These are phyloP conservation scores for Deilephila elpenor DNA, from an alignment of 2,888 invertebrate species.

Conservation along the genomic window DNA sequence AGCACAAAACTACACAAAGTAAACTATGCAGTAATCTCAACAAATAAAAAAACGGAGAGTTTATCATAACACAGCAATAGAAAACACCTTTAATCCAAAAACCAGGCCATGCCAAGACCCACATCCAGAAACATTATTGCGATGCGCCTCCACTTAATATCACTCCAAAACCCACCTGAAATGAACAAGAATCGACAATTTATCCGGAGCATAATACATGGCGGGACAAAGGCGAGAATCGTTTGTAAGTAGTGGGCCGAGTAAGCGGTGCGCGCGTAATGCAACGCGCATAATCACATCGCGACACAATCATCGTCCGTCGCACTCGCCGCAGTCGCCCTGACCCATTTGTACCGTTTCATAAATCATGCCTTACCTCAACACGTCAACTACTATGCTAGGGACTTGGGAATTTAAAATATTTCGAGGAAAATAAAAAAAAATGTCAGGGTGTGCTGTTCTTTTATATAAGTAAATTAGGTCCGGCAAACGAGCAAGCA, in stretches of 20 bases:
- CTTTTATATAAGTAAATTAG: too few relatives aligned
- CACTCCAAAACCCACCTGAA: neutral
- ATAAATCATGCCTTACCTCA: slow-evolving; percentile 69
- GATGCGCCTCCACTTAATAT: neutral
- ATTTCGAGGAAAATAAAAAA: neutral
- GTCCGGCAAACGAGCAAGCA: too few relatives aligned
- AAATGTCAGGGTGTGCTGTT: neutral
- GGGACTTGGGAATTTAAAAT: slow-evolving; percentile 42
- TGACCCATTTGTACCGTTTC: slow-evolving; percentile 81
- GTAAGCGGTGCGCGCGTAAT: slow-evolving; percentile 41
- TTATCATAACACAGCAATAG: too few relatives aligned
- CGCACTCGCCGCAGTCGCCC: slow-evolving; percentile 59
- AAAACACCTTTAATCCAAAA: neutral
- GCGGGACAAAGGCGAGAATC: neutral
- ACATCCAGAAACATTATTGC: neutral
- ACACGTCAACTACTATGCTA: slow-evolving; percentile 40
- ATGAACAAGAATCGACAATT: slow-evolving; percentile 2
- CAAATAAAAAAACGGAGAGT: too few relatives aligned
- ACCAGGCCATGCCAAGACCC: neutral
- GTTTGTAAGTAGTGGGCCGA: neutral
- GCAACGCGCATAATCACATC: slow-evolving; percentile 69
- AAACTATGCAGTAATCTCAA: too few relatives aligned
- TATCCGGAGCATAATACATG: neutral
- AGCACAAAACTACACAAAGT: too few relatives aligned
- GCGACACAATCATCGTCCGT: slow-evolving; percentile 54